Percentiles rank a stretch among this genome's conserved stretches.
Evolutionary conservation across 2,888 invertebrate genomes (phyloP).

Genomic region (Phania funesta): DNA sequence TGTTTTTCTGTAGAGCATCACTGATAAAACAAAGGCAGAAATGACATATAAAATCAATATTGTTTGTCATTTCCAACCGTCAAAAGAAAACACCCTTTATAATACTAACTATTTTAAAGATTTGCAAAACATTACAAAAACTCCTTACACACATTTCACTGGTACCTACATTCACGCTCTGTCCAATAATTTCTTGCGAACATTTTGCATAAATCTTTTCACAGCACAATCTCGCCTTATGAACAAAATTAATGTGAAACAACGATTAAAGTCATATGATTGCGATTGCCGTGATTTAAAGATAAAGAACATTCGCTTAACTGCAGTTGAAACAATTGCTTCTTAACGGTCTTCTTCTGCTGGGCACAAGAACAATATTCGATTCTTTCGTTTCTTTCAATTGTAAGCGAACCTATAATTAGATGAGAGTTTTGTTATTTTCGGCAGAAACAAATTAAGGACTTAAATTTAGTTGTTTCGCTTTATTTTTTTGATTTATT

Average conservation of each 20-base stretch:
- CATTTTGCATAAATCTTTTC: neutral
- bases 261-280: conserved; percentile 12
- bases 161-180: neutral
- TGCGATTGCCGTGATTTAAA: conserved; percentile 9
- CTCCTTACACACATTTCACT: too few relatives aligned
- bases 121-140: too few relatives aligned
- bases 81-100: too few relatives aligned
- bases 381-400: conserved; percentile 38
- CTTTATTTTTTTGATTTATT: conserved; percentile 50
- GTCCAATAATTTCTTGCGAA: neutral
- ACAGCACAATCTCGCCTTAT: neutral
- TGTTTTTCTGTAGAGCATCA: too few relatives aligned
- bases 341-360: neutral
- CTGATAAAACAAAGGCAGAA: too few relatives aligned
- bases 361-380: conserved; percentile 26
- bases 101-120: too few relatives aligned
- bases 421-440: conserved; percentile 53
- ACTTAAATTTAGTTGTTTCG: conserved; percentile 44
- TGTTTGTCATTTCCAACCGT: too few relatives aligned
- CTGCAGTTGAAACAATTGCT: neutral
- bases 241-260: conserved; percentile 20
- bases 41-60: too few relatives aligned
- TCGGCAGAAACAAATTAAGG: conserved; percentile 61
- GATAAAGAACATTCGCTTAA: conserved; percentile 15
- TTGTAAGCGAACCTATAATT: conserved; percentile 51